Evolutionary conservation across 2,797 vertebrate species (phyloP).

Genomic region (Rhadinocentrus ornatus): DNA sequence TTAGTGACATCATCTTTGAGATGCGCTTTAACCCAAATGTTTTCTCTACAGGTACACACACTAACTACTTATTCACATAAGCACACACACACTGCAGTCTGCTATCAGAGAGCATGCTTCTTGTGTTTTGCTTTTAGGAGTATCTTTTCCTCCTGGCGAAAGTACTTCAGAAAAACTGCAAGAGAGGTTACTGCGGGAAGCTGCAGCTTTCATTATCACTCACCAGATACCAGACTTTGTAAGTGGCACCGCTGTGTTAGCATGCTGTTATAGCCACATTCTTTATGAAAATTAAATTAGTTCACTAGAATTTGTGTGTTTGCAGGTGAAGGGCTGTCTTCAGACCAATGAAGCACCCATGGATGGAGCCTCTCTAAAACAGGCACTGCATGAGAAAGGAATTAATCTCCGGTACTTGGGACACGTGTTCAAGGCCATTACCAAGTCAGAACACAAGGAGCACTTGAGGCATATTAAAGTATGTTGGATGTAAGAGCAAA

Average conservation of each 20-base stretch:
- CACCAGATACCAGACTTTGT: slow-evolving; percentile 87
- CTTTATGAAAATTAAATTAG: slow-evolving; percentile 3
- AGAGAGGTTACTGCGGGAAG: slow-evolving; percentile 82
- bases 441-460: slow-evolving; percentile 77
- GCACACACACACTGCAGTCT: neutral
- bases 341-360: slow-evolving; percentile 77
- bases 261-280: slow-evolving; percentile 1
- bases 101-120: neutral
- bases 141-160: slow-evolving; percentile 79
- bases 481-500: slow-evolving; percentile 27
- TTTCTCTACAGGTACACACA: slow-evolving; percentile 80
- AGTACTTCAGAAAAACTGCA: slow-evolving; percentile 71
- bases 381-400: slow-evolving; percentile 80
- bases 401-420: slow-evolving; percentile 88
- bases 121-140: slow-evolving; percentile 70
- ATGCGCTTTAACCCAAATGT: slow-evolving; percentile 86
- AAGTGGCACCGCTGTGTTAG: slow-evolving; percentile 49
- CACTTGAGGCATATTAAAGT: slow-evolving; percentile 84
- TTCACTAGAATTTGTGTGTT: slow-evolving; percentile 14
- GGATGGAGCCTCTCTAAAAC: slow-evolving; percentile 83
- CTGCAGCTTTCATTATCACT: slow-evolving; percentile 81
- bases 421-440: slow-evolving; percentile 75
- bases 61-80: neutral
- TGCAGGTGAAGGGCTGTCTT: slow-evolving; percentile 80
- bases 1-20: slow-evolving; percentile 86